Evolutionary conservation across 2,797 vertebrate genomes (phyloP).

Genomic region (Pipistrellus pipistrellus): DNA sequence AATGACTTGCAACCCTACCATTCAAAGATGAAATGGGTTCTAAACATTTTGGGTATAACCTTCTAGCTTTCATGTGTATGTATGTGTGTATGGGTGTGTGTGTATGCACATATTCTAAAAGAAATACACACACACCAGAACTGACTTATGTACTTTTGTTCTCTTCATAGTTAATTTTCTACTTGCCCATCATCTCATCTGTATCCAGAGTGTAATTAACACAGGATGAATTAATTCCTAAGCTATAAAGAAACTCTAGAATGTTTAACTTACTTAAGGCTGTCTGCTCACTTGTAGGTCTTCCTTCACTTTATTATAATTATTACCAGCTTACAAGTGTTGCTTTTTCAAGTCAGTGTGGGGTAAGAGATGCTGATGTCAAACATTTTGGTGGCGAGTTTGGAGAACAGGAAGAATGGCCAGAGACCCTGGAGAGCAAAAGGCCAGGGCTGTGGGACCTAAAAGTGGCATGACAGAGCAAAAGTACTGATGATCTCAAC

Average conservation of each 20-base stretch:
- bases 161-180: slow-evolving; percentile 41
- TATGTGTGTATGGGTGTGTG: not conserved
- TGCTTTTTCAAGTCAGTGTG: not conserved
- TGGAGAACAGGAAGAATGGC: not conserved
- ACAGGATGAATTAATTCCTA: slow-evolving; percentile 28
- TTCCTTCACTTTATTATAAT: slow-evolving; percentile 59
- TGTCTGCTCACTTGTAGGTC: slow-evolving; percentile 4
- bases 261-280: slow-evolving; percentile 21
- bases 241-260: slow-evolving; percentile 25
- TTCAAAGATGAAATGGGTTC: slow-evolving; percentile 41
- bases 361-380: not conserved
- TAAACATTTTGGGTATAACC: not conserved
- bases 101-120: not conserved
- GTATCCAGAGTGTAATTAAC: not conserved
- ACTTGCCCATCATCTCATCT: not conserved
- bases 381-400: not conserved
- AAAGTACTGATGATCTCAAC: not conserved
- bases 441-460: not conserved
- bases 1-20: not conserved
- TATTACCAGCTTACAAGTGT: not conserved
- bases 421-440: not conserved
- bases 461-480: not conserved
- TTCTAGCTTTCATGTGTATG: not conserved
- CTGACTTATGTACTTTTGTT: slow-evolving; percentile 33
- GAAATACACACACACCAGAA: not conserved